Percentiles rank a stretch among this genome's conserved stretches.
Conservation (phyloP, 2,113 vertebrate species). For the Puntigrus tetrazona region DNA sequence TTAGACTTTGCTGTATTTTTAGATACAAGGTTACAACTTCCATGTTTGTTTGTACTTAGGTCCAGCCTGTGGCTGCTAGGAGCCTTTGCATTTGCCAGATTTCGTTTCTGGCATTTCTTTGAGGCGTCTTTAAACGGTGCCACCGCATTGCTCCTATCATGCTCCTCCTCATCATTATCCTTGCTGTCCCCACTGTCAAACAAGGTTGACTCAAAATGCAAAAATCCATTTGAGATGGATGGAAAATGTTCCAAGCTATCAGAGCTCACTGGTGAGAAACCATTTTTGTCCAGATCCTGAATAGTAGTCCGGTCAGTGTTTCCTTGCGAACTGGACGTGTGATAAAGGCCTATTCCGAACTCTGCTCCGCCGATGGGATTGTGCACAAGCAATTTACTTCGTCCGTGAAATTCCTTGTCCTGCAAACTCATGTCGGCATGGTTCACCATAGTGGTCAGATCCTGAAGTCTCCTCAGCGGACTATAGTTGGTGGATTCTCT, state of each 20-base stretch:
- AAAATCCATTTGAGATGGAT: conserved; percentile 70
- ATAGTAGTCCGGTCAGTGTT: conserved; percentile 52
- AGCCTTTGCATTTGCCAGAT: conserved; percentile 52
- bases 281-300: conserved; percentile 63
- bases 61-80: conserved; percentile 52
- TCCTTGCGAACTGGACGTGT: conserved; percentile 62
- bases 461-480: conserved; percentile 84
- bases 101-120: conserved; percentile 56
- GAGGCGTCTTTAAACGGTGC: conserved; percentile 55
- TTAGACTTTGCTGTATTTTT: conserved; percentile 73
- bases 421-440: conserved; percentile 64
- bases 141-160: conserved; percentile 46
- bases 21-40: conserved; percentile 71
- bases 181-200: conserved; percentile 74
- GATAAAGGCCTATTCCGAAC: conserved; percentile 67
- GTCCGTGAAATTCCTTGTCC: conserved; percentile 61
- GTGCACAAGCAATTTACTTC: conserved; percentile 64
- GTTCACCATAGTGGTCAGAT: conserved; percentile 84
- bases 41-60: conserved; percentile 64
- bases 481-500: conserved; percentile 83
- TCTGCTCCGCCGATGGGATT: conserved; percentile 58
- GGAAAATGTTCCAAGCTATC: conserved; percentile 71
- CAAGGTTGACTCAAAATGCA: conserved; percentile 78
- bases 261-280: conserved; percentile 69
- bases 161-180: conserved; percentile 55